Evolutionary conservation across 2,888 invertebrate species (phyloP).

Genomic region (Drosophila affinis): DNA sequence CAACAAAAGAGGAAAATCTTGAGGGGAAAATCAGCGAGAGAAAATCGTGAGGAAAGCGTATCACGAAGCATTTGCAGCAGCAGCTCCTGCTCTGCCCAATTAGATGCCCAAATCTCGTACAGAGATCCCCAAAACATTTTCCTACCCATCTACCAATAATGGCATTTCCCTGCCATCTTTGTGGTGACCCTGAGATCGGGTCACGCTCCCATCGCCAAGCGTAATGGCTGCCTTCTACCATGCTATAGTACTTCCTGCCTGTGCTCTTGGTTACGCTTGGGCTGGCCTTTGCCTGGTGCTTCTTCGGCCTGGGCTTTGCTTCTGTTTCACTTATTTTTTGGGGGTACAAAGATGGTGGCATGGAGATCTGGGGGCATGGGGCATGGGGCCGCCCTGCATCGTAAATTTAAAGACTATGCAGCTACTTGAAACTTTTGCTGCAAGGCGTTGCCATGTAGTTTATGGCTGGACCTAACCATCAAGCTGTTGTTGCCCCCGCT

Average conservation of each 20-base stretch:
- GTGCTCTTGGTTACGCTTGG: slow-evolving; percentile 59
- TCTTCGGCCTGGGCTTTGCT: slow-evolving; percentile 34
- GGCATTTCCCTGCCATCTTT: not conserved
- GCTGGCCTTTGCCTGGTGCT: slow-evolving; percentile 58
- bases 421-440: slow-evolving; percentile 66
- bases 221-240: slow-evolving; percentile 24
- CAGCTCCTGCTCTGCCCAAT: not conserved
- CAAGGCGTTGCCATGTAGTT: slow-evolving; percentile 68
- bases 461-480: slow-evolving; percentile 53
- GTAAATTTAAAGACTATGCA: slow-evolving; percentile 73
- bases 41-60: too few species aligned
- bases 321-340: slow-evolving; percentile 44
- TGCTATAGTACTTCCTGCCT: slow-evolving; percentile 50
- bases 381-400: slow-evolving; percentile 49
- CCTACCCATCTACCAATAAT: not conserved
- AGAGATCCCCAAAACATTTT: not conserved
- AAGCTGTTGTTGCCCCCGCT: slow-evolving; percentile 5
- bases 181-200: not conserved
- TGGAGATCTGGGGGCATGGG: slow-evolving; percentile 8
- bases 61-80: not conserved
- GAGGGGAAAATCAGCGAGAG: not conserved
- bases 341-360: slow-evolving; percentile 11
- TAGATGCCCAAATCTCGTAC: slow-evolving; percentile 8
- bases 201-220: slow-evolving; percentile 20
- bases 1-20: slow-evolving; percentile 17